Evolutionary conservation across 1,140 invertebrate species (phyloP), one percentile per base, ranked within the genome.

Genomic region (Drosophila serrata): DNA sequence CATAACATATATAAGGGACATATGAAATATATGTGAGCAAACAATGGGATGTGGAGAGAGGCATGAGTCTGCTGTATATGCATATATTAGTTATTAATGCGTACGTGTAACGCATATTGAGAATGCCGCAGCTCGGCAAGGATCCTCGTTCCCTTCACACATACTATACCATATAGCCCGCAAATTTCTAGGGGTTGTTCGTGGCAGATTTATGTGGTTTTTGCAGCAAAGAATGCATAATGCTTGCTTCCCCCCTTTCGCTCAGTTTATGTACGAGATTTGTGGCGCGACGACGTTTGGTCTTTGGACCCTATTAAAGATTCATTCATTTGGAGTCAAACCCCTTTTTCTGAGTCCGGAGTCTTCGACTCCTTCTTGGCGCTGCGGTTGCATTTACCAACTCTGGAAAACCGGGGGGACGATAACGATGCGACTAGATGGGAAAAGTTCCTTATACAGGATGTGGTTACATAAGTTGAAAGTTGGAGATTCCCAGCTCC

Each of bases 41-140:
- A 87, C 82, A 87, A 87, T 87, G 65, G 79, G 79, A 87, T 73
- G 70, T 84, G 84, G 55, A 60, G 51, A 42, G 17, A 40, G 55
- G 27, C 37, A 42, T 55, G 67, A 72, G 70, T 75, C 64, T 79
- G 79, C 64, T 79, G 84, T 88, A 82, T 87, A 87, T 88, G 82
- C 82, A 87, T 87, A 87, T 87, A 88, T 90, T 88, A 88, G 84
- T 88, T 88, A 90, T 90, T 88, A 88, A 88, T 88, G 84, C 85
- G 84, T 90, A 88, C 84, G 84, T 88, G 84, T 42, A 90, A 74
- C 80, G 84, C 85, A 88, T 87, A 87, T 87, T 87, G 84, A 87
- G 88, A 87, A 82, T 63, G 82, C 69, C 79, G 84, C 75, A 87
- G 56, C 67, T 77, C 80, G 60, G 76, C 76, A 77, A 67, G 84